These are phyloP conservation scores for Apis cerana DNA, from an alignment of 1,140 invertebrate species.

Conservation along the genomic window DNA sequence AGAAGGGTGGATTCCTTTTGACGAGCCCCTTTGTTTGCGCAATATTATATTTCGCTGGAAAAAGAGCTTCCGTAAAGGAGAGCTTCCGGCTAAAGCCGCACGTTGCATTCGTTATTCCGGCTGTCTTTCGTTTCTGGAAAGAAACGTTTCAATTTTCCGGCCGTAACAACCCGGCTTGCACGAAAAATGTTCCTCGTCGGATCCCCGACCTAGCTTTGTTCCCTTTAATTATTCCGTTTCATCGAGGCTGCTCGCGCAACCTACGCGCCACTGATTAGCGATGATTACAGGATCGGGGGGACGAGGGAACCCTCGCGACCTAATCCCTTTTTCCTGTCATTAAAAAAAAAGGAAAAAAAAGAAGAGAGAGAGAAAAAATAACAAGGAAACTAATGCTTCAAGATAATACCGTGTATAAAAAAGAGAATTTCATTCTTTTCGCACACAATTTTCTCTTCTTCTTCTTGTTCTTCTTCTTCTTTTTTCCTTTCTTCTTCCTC, in stretches of 20 bases:
- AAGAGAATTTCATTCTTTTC: not conserved
- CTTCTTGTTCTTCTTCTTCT: no score
- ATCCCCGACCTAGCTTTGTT: not conserved
- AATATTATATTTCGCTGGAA: not conserved
- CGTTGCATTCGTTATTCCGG: slow-evolving; percentile 2
- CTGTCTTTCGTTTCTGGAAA: not conserved
- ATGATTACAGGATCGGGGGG: slow-evolving; percentile 3
- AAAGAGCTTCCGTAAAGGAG: not conserved
- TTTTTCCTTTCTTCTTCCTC: no score
- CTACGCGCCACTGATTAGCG: slow-evolving; percentile 4
- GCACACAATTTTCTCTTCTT: not conserved
- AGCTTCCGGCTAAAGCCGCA: not conserved
- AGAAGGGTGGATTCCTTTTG: not conserved
- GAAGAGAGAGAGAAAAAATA: not conserved
- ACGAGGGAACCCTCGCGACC: not conserved
- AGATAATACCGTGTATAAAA: not conserved
- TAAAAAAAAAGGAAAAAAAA: not conserved
- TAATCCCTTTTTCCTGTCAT: not conserved
- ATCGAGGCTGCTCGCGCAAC: not conserved
- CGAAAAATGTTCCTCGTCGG: not conserved
- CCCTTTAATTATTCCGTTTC: slow-evolving; percentile 31
- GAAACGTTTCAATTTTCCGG: slow-evolving; percentile 10
- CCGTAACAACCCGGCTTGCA: no score
- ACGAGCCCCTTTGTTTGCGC: not conserved
- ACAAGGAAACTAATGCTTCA: not conserved